Conservation (phyloP, 2,888 invertebrate genomes). For the Calephelis perditalis region DNA sequence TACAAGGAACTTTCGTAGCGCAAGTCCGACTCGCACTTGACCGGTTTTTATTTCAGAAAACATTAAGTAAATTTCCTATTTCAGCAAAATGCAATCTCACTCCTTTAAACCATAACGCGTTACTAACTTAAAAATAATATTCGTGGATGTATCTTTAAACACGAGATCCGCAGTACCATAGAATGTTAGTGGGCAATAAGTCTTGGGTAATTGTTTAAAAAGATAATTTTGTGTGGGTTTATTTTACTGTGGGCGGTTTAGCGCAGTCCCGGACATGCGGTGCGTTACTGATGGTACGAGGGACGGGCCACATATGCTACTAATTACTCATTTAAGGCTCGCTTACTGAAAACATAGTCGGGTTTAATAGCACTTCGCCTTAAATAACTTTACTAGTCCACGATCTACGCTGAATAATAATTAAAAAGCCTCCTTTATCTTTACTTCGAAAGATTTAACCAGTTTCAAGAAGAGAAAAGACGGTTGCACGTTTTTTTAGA, state of each 20-base stretch:
- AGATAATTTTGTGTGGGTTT: slow-evolving; percentile 67
- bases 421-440: slow-evolving; percentile 16
- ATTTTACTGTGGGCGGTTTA: slow-evolving; percentile 49
- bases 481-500: no score
- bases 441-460: slow-evolving; percentile 4
- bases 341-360: slow-evolving; percentile 35
- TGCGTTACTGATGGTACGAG: slow-evolving; percentile 50
- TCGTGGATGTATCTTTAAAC: neutral
- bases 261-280: slow-evolving; percentile 49
- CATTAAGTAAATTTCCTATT: no score
- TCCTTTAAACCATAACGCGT: no score
- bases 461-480: no score
- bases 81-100: no score
- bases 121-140: no score
- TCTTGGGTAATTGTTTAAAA: slow-evolving; percentile 65
- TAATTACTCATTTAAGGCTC: slow-evolving; percentile 58
- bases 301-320: slow-evolving; percentile 54
- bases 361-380: slow-evolving; percentile 29
- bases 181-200: slow-evolving; percentile 43
- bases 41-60: no score
- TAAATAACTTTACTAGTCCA: slow-evolving; percentile 24
- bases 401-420: slow-evolving; percentile 16
- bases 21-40: no score
- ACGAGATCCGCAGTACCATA: slow-evolving; percentile 7
- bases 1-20: no score